Base-by-base conservation (phyloP, 2,797 vertebrate genomes). In the Microcaecilia unicolor region DNA sequence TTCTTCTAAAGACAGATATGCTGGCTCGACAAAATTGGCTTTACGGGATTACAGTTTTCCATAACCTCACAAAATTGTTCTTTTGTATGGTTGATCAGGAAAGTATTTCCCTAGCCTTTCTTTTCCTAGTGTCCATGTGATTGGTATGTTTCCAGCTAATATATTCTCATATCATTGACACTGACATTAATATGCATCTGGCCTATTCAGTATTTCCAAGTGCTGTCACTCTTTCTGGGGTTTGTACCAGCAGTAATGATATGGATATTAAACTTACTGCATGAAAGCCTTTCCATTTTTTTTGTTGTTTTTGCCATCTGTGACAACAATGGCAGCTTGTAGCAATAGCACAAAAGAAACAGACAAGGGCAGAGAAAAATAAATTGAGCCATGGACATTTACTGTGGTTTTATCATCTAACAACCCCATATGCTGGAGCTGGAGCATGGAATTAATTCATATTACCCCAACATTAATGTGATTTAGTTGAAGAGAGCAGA, bases 191-290 rank as follows among this genome's bases (percentile, higher is more conserved):
- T 1, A 0, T 31, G 10, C 46, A 34, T 35, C 44, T 43, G 41
- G 34, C 23, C 29, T 47, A 53, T 53, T 51, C 22, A 12, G 45
- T 46, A 61, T 46, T 48, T 3, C 11, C 40, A 31, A 38, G 18
- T 28, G 15, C 34, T 56, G 41, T 64, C 48, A 25, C 25, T 48
- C 37, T 17, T 48, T 28, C 22, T 40, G 19, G 21, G 51, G 44
- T 49, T 55, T 47, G 28, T 44, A 38, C 25, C 1, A 1, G 27
- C 42, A 34, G 34, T 48, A 23, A 27, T 19, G 29, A 35, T 36
- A 34, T 30, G 37, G 36, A 37, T 19, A 18, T 14, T 28, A 37
- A 18, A 9, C 7, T 51, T 44, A 22, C 29, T 51, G 7, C 25
- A 49, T 37, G 22, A 49, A 35, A 49, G 21, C 22, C 10, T 48